Evolutionary conservation across 1,140 invertebrate genomes (phyloP).

Genomic region (Cydia pomonella): DNA sequence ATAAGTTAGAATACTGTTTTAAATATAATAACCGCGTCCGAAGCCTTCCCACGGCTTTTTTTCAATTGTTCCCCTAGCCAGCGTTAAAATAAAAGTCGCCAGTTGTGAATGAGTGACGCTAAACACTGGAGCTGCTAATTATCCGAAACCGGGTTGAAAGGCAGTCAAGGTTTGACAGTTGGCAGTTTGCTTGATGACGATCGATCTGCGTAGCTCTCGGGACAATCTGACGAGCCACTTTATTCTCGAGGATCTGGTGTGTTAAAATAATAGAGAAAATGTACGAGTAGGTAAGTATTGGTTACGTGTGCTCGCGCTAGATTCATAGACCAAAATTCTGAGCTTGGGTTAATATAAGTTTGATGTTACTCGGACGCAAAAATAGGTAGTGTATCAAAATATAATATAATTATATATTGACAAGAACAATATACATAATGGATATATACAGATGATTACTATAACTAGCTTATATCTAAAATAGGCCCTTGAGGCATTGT

Average conservation of each 20-base stretch:
- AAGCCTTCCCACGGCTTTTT: conserved; percentile 3
- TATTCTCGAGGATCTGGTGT: not conserved
- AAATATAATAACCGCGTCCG: not conserved
- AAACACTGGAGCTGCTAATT: conserved; percentile 16
- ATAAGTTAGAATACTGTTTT: not conserved
- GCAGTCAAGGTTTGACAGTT: not conserved
- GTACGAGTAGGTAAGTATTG: too few relatives aligned
- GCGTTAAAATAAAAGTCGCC: not conserved
- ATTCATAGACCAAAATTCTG: too few relatives aligned
- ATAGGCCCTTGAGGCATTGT: too few relatives aligned
- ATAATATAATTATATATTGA: too few relatives aligned
- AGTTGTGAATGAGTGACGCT: conserved; percentile 2
- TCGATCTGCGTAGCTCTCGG: not conserved
- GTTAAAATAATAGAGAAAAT: too few relatives aligned
- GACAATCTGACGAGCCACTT: not conserved
- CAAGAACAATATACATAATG: too few relatives aligned
- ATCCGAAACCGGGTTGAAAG: not conserved
- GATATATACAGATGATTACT: too few relatives aligned
- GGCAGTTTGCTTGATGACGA: not conserved
- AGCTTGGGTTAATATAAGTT: too few relatives aligned
- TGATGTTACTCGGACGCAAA: too few relatives aligned
- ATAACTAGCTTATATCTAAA: too few relatives aligned
- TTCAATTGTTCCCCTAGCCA: not conserved
- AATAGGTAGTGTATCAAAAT: too few relatives aligned
- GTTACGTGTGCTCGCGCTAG: too few relatives aligned